These are phyloP conservation scores for Agrypnus murinus DNA, from an alignment of 2,888 invertebrate genomes.

Conservation along the genomic window DNA sequence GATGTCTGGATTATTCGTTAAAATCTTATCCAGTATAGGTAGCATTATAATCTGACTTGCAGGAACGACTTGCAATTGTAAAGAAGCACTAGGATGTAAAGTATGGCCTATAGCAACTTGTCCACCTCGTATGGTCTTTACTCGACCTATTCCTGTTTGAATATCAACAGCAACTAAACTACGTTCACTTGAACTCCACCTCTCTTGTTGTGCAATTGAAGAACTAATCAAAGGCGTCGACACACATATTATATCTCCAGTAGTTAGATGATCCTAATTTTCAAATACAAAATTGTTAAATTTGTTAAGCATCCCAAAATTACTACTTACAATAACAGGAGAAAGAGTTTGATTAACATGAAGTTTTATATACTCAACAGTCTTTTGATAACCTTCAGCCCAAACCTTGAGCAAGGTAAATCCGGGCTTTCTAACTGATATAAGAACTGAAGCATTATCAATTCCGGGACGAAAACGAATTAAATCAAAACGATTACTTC, in stretches of 20 bases:
- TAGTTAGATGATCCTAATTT: constrained; percentile 68
- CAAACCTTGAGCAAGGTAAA: constrained; percentile 73
- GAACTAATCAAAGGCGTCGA: constrained; percentile 70
- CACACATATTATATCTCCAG: constrained; percentile 75
- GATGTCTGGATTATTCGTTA: constrained; percentile 64
- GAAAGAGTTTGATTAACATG: constrained; percentile 68
- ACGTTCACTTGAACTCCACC: constrained; percentile 69
- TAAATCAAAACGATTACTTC: constrained; percentile 72
- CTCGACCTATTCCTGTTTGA: constrained; percentile 68
- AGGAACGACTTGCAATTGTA: constrained; percentile 64
- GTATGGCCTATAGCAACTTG: constrained; percentile 65
- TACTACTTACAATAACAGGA: constrained; percentile 63
- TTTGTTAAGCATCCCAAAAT: not conserved
- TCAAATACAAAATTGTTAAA: constrained; percentile 24
- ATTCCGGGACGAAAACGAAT: constrained; percentile 68
- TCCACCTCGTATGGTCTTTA: constrained; percentile 62
- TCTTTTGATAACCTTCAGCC: constrained; percentile 67
- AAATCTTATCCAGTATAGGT: constrained; percentile 53
- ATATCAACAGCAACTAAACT: constrained; percentile 63
- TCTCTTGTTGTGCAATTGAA: constrained; percentile 48
- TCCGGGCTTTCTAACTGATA: constrained; percentile 71
- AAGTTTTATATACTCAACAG: constrained; percentile 69
- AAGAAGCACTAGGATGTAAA: constrained; percentile 64
- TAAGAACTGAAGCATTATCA: constrained; percentile 71
- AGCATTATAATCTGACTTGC: constrained; percentile 62